Percentiles rank a stretch among this genome's conserved stretches.
phyloP scores from a whole-genome alignment of 2,888 invertebrate genomes.

The Portevinia maculata region DNA sequence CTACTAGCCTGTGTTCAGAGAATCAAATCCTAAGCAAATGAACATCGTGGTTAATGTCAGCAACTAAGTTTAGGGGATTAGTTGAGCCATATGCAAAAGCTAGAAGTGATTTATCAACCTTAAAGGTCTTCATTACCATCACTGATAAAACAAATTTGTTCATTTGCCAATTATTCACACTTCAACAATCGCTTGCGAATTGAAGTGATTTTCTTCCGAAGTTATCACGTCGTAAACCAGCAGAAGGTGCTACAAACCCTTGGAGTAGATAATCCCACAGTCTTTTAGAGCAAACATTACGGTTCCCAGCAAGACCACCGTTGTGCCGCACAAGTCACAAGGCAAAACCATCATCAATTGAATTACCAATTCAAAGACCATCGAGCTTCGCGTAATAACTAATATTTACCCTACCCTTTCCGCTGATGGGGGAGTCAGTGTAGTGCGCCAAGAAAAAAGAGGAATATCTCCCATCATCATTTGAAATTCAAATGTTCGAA shows the following conservation, averaged over 20 bases:
- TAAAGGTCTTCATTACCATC: constrained; percentile 18
- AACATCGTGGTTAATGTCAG: too few species aligned
- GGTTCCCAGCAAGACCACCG: constrained; percentile 42
- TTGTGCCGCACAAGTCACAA: constrained; percentile 4
- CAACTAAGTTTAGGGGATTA: too few species aligned
- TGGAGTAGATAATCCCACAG: constrained; percentile 11
- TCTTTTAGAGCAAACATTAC: constrained; percentile 32
- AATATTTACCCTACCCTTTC: constrained; percentile 60
- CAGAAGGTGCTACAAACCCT: constrained; percentile 31
- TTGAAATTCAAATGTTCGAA: constrained; percentile 65
- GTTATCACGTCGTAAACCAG: constrained; percentile 12
- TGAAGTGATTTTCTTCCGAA: constrained; percentile 26
- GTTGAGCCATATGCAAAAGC: too few species aligned
- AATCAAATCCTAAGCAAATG: too few species aligned
- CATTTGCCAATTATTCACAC: constrained; percentile 20
- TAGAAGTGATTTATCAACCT: neutral
- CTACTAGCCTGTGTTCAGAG: too few species aligned
- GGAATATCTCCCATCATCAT: constrained; percentile 47
- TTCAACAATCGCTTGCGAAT: constrained; percentile 17
- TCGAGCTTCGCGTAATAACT: constrained; percentile 58
- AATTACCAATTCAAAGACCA: constrained; percentile 62
- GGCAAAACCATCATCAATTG: constrained; percentile 25
- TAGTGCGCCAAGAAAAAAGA: neutral
- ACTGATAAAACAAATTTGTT: neutral
- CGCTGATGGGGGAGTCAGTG: constrained; percentile 10